Evolutionary conservation across 2,797 vertebrate species (phyloP), one percentile per base, ranked within the genome.

Genomic region (Lutjanus argentimaculatus): DNA sequence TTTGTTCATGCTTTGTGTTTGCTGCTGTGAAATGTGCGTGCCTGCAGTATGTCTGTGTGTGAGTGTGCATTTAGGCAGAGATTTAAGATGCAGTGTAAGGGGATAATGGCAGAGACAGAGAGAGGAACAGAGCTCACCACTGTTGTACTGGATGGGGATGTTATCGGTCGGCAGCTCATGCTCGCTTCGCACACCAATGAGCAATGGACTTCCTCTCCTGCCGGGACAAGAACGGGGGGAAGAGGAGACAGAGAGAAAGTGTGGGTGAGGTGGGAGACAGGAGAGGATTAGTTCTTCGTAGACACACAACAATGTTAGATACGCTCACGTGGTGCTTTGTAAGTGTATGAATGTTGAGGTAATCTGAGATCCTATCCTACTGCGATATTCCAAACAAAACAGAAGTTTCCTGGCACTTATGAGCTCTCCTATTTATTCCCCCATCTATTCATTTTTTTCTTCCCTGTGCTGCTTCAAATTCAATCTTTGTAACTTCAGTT

Each of bases 171-270:
- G 96, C 67, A 98, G 96, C 79, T 97, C 96, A 55, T 96, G 96
- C 90, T 98, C 96, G 89, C 98, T 98, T 73, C 96, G 95, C 78
- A 99, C 96, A 22, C 98, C 98, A 45, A 99, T 99, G 67, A 99
- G 96, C 88, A 99, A 84, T 9, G 98, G 98, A 85, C 98, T 99
- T 83, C 98, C 98, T 93, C 98, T 97, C 94, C 98, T 99, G 92
- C 15, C 16, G 71, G 57, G 84, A 79, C 7, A 45, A 71, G 59
- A 65, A 68, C 51, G 59, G 83, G 66, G 16, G 30, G 59, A 72
- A 56, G 52, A 63, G 52, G 42, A 66, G 67, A 55, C 0, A 36
- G 49, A 55, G 25, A 12, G 64, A 42, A 42, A 40, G 59, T 42
- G 40, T 25, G 48, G 22, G 45, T 15, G 17, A 55, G 51, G 43